Percentiles rank a stretch among this genome's conserved stretches.
phyloP scores from a whole-genome alignment of 2,888 invertebrate species.

The Barypeithes pellucidus region DNA sequence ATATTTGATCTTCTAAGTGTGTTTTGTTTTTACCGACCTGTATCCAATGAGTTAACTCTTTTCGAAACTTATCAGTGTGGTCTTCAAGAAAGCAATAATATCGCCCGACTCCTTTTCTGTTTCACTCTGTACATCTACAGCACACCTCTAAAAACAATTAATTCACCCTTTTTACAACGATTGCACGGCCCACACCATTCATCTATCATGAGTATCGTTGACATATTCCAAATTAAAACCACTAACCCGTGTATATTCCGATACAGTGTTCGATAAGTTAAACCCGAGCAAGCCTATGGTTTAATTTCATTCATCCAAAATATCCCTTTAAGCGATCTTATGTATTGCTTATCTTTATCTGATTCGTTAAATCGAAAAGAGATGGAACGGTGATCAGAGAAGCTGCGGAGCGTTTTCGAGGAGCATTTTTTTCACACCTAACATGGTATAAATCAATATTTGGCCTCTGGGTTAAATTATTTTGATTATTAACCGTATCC shows the following conservation, averaged over 20 bases:
- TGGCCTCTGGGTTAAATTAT: conserved; percentile 35
- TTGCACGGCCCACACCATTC: conserved; percentile 70
- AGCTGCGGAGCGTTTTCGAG: not conserved
- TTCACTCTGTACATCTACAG: conserved; percentile 61
- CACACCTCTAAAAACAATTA: conserved; percentile 71
- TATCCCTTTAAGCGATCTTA: conserved; percentile 33
- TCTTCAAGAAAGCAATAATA: too few relatives aligned
- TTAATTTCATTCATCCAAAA: conserved; percentile 39
- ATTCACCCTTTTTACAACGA: conserved; percentile 68
- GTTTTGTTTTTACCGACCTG: too few relatives aligned
- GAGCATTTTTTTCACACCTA: conserved; percentile 16
- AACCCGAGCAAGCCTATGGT: conserved; percentile 28
- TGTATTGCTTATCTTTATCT: conserved; percentile 20
- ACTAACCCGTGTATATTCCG: conserved; percentile 64
- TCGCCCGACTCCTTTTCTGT: conserved; percentile 1
- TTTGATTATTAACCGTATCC: conserved; percentile 36
- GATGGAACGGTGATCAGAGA: conserved; percentile 21
- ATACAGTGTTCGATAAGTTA: conserved; percentile 39
- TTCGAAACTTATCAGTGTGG: too few relatives aligned
- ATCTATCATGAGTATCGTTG: conserved; percentile 72
- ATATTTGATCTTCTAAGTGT: too few relatives aligned
- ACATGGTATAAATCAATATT: conserved; percentile 38
- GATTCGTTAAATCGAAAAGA: conserved; percentile 11
- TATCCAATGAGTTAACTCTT: too few relatives aligned
- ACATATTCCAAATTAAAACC: conserved; percentile 72